Evolutionary conservation across 2,797 vertebrate species (phyloP), one percentile per base, ranked within the genome.

Genomic region (Xiphorhynchus erythropygius): DNA sequence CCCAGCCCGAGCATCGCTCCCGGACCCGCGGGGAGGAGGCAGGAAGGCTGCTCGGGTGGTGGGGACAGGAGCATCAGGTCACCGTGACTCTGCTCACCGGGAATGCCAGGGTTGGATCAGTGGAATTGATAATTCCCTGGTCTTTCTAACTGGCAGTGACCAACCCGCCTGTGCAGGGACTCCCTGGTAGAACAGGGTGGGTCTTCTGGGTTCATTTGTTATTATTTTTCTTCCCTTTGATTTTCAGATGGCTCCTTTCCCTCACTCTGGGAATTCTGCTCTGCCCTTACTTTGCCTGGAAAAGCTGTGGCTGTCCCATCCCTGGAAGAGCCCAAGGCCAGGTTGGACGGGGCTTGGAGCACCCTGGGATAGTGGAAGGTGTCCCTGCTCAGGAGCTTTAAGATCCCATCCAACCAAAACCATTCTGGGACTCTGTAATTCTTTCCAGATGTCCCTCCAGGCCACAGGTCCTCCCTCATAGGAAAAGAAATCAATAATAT

Each of bases 1-100:
- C 64, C 42, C 59, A 17, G 57, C 57, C 5, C 0, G 13, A 52
- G 39, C 17, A 30, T 3, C 1, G 0, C 37, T 1, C 41, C 0
- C 0, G 23, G 79, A 25, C 6, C 25, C 2, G 0, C 35, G 1
- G 65, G 5, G 8, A 15, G 27, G 57, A 28, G 50, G 57, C 53
- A 22, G 57, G 5, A 11, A 27, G n/a, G 59, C 39, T 52, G 77
- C 44, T 39, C 2, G 0, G 39, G 73, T 1, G 3, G 13, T 0
- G 28, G 41, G 32, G 16, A 5, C 7, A 47, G 69, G 60, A 64
- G 18, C 5, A 3, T 41, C 27, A 1, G 50, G 5, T 12, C 80
- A 22, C 49, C 3, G 0, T 1, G 63, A 64, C 68, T 9, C 52
- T 73, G 41, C 52, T 41, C 5, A 17, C 65, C 1, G 0, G 71